phyloP scores from a whole-genome alignment of 2,797 vertebrate species.

The Spea hammondii region DNA sequence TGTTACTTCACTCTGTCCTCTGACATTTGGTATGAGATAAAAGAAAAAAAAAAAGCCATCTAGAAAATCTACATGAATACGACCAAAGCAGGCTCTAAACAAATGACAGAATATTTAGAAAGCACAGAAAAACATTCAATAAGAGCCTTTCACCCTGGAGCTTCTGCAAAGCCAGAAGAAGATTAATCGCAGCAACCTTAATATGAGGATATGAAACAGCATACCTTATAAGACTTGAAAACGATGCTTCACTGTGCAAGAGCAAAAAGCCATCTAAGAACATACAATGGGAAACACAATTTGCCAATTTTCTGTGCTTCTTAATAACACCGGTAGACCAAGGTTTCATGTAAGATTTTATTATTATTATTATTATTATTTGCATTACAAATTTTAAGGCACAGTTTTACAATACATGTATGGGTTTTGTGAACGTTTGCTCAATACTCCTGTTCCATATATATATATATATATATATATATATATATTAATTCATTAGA shows the following conservation, averaged over 20 bases:
- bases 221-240: conserved; percentile 41
- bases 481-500: background rate
- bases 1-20: background rate
- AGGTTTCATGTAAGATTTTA: background rate
- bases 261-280: background rate
- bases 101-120: conserved; percentile 48
- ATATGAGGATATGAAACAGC: conserved; percentile 47
- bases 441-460: background rate
- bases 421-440: background rate
- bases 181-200: conserved; percentile 53
- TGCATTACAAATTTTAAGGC: conserved; percentile 13
- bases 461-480: background rate
- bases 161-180: conserved; percentile 53
- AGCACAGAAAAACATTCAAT: conserved; percentile 54
- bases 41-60: conserved; percentile 35
- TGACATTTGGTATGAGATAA: background rate
- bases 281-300: conserved; percentile 5
- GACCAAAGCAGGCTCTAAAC: conserved; percentile 49
- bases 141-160: conserved; percentile 46
- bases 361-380: conserved; percentile 28
- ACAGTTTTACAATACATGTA: background rate
- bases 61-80: conserved; percentile 50
- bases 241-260: conserved; percentile 31
- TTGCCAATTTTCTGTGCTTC: conserved; percentile 15
- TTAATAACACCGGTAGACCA: background rate